Evolutionary conservation across 2,113 vertebrate genomes (phyloP), one percentile per base, ranked within the genome.

Genomic region (Notarius quadriscutis): DNA sequence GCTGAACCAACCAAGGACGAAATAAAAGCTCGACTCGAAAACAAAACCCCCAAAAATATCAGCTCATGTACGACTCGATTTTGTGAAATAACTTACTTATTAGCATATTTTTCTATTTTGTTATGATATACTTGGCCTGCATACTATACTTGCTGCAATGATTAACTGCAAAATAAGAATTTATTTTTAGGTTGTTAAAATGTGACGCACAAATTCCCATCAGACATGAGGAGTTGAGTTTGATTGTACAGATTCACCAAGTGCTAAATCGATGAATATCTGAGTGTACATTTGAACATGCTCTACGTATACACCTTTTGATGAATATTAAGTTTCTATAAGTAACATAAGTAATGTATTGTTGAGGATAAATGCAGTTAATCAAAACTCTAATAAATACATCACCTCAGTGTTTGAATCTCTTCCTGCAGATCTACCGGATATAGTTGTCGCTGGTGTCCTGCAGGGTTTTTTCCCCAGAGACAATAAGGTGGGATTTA

Each of bases 391-490:
- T 41, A 15, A 9, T 5, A 51, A 78, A 62, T 48, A 25, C 58
- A 9, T 48, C 22, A 48, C 22, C 2, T 69, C 8, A 18, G 3
- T 58, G 12, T 48, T 30, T 83, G 0, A 81, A 7, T 58, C n/a
- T 79, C 22, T 41, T 20, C 11, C 17, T 53, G 25, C 91, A 96
- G 95, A 81, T 58, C 93, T 96, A 2, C 95, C 95, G 2, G 93
- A 96, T 48, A 62, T 95, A 1, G 92, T 96, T 0, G 91, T 91
- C 63, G 93, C 94, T 0, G 95, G 95, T 0, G 95, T 96, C 57
- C 92, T 96, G n/a, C 94, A 95, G 86, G 95, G 95, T 22, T 92
- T 96, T 67, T 96, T 95, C 75, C 90, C 94, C 1, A 88, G 91
- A 69, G 94, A 95, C 0, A 51, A 91, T 75, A 91, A 90, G 12